Conservation (phyloP, 23 tunicate species). For the Phallusia fumigata region DNA sequence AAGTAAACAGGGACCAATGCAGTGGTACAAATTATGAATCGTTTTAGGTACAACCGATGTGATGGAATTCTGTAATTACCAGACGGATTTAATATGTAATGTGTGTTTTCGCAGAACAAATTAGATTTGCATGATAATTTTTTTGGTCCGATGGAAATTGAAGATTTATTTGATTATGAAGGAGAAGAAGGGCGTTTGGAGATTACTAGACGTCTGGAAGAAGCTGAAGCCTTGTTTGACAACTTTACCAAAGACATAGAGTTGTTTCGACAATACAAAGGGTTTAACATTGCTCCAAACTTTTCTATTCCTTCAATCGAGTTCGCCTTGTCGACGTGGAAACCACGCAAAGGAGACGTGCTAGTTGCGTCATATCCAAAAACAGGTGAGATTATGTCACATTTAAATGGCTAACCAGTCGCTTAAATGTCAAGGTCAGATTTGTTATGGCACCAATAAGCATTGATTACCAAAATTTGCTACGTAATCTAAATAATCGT, state of each 20-base stretch:
- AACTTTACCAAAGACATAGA: neutral
- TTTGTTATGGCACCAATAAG: too few relatives aligned
- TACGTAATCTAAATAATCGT: too few relatives aligned
- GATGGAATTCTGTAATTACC: too few relatives aligned
- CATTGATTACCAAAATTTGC: too few relatives aligned
- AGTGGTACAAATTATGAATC: too few relatives aligned
- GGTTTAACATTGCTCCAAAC: neutral
- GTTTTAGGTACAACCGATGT: too few relatives aligned
- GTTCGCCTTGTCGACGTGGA: neutral
- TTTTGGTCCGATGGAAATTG: neutral
- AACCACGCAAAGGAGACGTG: constrained; percentile 1
- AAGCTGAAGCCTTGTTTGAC: neutral
- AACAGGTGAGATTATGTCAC: neutral
- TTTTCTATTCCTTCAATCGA: neutral
- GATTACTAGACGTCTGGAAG: neutral
- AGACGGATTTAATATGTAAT: too few relatives aligned
- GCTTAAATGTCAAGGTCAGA: neutral
- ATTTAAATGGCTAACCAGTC: too few relatives aligned
- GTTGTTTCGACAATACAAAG: neutral
- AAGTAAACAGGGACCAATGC: too few relatives aligned
- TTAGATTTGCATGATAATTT: too few relatives aligned
- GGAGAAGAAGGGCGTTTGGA: constrained; percentile 4
- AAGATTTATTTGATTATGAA: neutral
- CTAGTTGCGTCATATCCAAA: neutral
- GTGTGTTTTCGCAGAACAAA: too few relatives aligned